phyloP scores from a whole-genome alignment of 2,888 invertebrate genomes.

The Luperina testacea region DNA sequence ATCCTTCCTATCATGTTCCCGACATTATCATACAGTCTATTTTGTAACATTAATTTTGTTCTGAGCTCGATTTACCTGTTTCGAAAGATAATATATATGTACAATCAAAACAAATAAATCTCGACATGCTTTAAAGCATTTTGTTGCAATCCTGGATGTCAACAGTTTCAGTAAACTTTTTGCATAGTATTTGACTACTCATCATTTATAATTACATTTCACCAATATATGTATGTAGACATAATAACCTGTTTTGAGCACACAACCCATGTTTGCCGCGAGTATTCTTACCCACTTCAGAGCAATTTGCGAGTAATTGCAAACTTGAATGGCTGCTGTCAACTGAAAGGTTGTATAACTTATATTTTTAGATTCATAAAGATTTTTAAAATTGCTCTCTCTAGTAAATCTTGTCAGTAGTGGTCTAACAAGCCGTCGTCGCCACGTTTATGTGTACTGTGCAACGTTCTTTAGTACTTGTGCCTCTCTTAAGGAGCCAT shows the following conservation, averaged over 20 bases:
- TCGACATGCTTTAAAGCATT: slow-evolving; percentile 20
- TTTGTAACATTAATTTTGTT: slow-evolving; percentile 21
- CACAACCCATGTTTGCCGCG: slow-evolving; percentile 34
- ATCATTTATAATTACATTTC: slow-evolving; percentile 19
- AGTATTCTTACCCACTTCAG: slow-evolving; percentile 45
- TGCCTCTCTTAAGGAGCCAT: slow-evolving; percentile 50
- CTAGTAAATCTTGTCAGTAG: slow-evolving; percentile 26
- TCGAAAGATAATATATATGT: neutral
- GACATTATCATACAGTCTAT: slow-evolving; percentile 26
- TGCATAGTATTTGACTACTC: neutral
- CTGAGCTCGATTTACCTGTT: slow-evolving; percentile 16
- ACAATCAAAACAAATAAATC: slow-evolving; percentile 42
- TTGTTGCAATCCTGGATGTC: slow-evolving; percentile 1
- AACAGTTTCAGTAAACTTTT: slow-evolving; percentile 6
- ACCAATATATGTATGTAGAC: neutral
- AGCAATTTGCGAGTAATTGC: slow-evolving; percentile 45
- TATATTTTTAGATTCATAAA: slow-evolving; percentile 34
- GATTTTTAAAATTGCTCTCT: slow-evolving; percentile 16
- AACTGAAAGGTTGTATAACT: slow-evolving; percentile 23
- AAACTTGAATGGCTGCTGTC: slow-evolving; percentile 56
- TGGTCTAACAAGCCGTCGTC: slow-evolving; percentile 30
- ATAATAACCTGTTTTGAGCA: slow-evolving; percentile 25
- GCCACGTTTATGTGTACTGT: slow-evolving; percentile 36
- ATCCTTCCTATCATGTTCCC: slow-evolving; percentile 21
- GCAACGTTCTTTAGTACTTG: slow-evolving; percentile 40